Evolutionary conservation across 1,140 invertebrate genomes (phyloP), one percentile per base, ranked within the genome.

Genomic region (Aphidius ervi): DNA sequence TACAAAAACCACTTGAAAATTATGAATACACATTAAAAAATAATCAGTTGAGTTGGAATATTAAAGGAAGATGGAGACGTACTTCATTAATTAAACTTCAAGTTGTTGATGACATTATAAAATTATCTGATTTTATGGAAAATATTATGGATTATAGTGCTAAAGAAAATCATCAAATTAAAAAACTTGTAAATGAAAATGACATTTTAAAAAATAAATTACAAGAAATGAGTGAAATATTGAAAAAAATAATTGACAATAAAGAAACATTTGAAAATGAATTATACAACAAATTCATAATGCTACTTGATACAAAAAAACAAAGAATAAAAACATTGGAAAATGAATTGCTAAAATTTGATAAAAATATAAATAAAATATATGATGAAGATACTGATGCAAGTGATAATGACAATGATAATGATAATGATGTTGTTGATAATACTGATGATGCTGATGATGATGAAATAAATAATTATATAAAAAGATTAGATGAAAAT

Each of bases 271-370:
- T 65, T 16, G 63, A 65, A 16, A 43, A 59, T 10, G 37, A 49
- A 7, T 42, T 65, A 5, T 65, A 62, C 23, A 47, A 31, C 9
- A 48, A 52, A 52, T 65, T 65, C 48, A 8, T 59, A 3, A 16
- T 58, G 8, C 5, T 65, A 10, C 31, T 65, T 4, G 62, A 65
- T 41, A 16, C 50, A 7, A 65, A 65, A 49, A 65, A 65, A 49
- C 16, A 37, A 42, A 59, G 45, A 49, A 65, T 65, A 6, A 45
- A 48, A 50, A n/a, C 57, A 31, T 46, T 65, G 1, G n/a, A 57
- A 9, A 46, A 56, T 41, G 16, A 53, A 40, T 20, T 58, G 6
- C 20, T 45, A 5, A 16, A 47, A 48, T 9, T 48, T 10, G 5
- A 31, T 39, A 31, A 62, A 16, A 42, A 56, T 42, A 31, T 56